Evolutionary conservation across 2,113 vertebrate species (phyloP), one percentile per base, ranked within the genome.

Genomic region (Ctenodactylus gundi): DNA sequence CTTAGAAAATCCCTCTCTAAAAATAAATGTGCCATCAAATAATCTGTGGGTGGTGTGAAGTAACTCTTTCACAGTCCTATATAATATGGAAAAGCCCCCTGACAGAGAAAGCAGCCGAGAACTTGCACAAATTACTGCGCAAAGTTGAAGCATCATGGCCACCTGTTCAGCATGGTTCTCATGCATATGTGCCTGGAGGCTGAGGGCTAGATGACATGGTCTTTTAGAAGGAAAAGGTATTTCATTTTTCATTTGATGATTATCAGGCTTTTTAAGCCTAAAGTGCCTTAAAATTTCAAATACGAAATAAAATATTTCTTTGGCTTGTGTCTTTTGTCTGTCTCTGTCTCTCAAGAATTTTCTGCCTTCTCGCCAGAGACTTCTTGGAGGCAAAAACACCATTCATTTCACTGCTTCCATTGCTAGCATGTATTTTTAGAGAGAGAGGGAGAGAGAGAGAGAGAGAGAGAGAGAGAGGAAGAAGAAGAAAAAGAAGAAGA

Each of bases 81-180:
- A 60, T 96, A 88, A 90, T 92, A 72, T 93, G 85, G 68, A 92
- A 93, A 51, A 27, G 67, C 39, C 89, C 29, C 21, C 57, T 75
- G 93, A 93, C 73, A 94, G 75, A 96, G 81, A 75, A 94, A 64
- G n/a, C 93, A 96, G 94, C 67, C 88, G 88, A 93, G 67, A n/a
- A 85, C 65, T 89, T 80, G 57, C 81, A 91, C 57, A 94, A 91
- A 94, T 97, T 93, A 78, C 92, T 93, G 70, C 93, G 91, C 85
- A 94, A 90, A 73, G 46, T 85, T 92, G 29, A 81, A 84, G 84
- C 94, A 88, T 94, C 46, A 85, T 84, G 83, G 57, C 91, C 95
- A 94, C 95, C 94, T 97, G 91, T 95, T 96, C 91, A 96, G 90
- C 70, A 67, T 93, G 86, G 51, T 89, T 96, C 90, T 95, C 57